Percentiles rank a stretch among this genome's conserved stretches.
Conservation (phyloP, 2,888 invertebrate species). For the Lasioglossum villosulum region DNA sequence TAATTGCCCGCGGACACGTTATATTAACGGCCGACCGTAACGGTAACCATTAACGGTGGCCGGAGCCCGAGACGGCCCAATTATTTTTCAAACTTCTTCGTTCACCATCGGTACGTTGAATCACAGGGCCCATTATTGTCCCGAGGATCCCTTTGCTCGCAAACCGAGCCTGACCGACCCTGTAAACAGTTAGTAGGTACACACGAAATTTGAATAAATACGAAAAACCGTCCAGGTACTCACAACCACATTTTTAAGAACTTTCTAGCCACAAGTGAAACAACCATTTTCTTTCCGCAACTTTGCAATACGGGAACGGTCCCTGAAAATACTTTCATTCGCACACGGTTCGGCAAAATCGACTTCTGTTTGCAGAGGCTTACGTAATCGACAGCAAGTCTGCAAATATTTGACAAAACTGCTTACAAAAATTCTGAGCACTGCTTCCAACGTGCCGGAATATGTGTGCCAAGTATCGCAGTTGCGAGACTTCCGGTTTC, state of each 20-base stretch:
- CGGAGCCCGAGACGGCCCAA: slow-evolving; percentile 16
- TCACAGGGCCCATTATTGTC: not conserved
- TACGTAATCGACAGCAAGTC: not conserved
- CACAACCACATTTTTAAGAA: not conserved
- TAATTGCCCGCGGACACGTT: slow-evolving; percentile 55
- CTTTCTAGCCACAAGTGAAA: not conserved
- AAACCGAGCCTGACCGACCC: not conserved
- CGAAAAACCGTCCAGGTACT: not conserved
- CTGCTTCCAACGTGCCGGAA: not conserved
- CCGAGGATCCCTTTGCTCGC: not conserved
- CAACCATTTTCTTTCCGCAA: not conserved
- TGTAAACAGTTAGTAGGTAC: not conserved
- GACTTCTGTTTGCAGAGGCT: not conserved
- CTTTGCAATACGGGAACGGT: not conserved
- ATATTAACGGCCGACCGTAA: slow-evolving; percentile 47
- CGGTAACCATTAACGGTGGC: slow-evolving; percentile 48
- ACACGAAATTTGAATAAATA: not conserved
- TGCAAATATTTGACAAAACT: not conserved
- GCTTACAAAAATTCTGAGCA: not conserved
- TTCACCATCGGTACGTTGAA: not conserved
- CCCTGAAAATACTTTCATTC: not conserved
- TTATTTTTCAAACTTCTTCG: slow-evolving; percentile 10
- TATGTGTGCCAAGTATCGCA: not conserved
- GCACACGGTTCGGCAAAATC: not conserved
- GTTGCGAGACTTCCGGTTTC: not conserved